These are phyloP conservation scores for Psammodynastes pulverulentus DNA, from an alignment of 2,113 vertebrate species.

Conservation along the genomic window DNA sequence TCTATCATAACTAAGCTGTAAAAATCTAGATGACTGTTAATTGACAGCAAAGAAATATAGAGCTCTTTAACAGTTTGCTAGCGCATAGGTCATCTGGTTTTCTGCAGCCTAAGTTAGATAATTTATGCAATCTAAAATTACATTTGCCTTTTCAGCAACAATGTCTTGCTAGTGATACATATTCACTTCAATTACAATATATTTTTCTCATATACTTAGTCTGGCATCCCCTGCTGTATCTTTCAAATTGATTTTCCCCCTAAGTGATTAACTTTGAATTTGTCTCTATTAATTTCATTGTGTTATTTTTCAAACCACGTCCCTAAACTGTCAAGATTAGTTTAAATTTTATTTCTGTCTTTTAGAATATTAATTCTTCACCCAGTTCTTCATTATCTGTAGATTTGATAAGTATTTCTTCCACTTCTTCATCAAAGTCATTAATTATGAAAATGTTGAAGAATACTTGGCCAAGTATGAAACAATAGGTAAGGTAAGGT, in stretches of 20 bases:
- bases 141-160: not conserved
- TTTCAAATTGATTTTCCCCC: not conserved
- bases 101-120: not conserved
- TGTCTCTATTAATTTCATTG: not conserved
- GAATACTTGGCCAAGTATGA: not conserved
- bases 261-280: not conserved
- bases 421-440: not conserved
- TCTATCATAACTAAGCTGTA: not conserved
- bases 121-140: not conserved
- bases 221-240: not conserved
- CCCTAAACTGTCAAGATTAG: not conserved
- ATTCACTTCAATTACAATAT: not conserved
- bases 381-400: not conserved
- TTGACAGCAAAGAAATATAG: not conserved
- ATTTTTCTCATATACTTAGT: not conserved
- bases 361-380: not conserved
- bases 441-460: not conserved
- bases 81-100: not conserved
- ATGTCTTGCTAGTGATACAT: not conserved
- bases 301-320: not conserved
- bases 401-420: not conserved
- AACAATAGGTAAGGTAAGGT: not conserved
- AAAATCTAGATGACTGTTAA: not conserved
- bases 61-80: not conserved
- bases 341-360: not conserved